phyloP scores from a whole-genome alignment of 2,113 vertebrate genomes.

The Varanus komodoensis region DNA sequence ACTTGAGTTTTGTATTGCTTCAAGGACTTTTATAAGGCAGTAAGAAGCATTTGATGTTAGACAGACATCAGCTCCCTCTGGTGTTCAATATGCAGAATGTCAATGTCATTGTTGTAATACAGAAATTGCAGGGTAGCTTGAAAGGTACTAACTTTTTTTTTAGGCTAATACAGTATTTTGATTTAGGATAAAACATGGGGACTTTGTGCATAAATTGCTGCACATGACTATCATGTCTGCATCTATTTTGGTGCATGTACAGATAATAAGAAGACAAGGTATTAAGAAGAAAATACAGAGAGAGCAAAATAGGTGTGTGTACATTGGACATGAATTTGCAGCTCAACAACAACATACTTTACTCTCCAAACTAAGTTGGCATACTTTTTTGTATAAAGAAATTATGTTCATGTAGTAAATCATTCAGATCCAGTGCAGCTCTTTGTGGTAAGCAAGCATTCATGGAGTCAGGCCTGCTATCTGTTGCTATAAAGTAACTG shows the following conservation, averaged over 20 bases:
- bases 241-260: neutral
- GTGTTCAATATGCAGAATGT: neutral
- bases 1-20: neutral
- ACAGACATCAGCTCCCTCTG: constrained; percentile 41
- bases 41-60: neutral
- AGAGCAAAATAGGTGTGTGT: neutral
- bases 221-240: neutral
- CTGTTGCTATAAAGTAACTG: neutral
- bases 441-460: neutral
- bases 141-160: neutral
- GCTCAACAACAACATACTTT: too few relatives aligned
- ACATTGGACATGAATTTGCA: too few relatives aligned
- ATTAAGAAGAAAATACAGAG: neutral
- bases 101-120: accelerated
- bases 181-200: neutral
- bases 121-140: neutral
- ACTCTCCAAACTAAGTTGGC: neutral
- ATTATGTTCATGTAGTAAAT: neutral
- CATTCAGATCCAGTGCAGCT: neutral
- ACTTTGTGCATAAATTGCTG: neutral
- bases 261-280: neutral
- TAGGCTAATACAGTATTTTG: neutral
- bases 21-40: constrained; percentile 5
- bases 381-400: neutral
- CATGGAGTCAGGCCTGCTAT: too few relatives aligned